These are phyloP conservation scores for Apoderus coryli DNA, from an alignment of 2,888 invertebrate genomes.

Conservation along the genomic window DNA sequence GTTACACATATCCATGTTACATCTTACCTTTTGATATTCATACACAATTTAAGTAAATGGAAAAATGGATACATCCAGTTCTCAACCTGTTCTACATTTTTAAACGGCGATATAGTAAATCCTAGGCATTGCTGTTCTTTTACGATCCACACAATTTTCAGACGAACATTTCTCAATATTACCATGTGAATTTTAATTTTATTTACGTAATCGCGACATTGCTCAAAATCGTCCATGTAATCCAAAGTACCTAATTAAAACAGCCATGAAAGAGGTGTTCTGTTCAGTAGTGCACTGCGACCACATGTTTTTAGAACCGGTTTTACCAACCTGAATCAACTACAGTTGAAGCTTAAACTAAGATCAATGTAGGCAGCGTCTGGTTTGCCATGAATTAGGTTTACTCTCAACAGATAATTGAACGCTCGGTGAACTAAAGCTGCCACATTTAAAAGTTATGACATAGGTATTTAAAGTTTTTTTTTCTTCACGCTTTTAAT, in stretches of 20 bases:
- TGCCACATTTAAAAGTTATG: no score
- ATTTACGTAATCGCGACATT: conserved; percentile 58
- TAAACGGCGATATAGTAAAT: conserved; percentile 60
- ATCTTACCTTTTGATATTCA: conserved; percentile 48
- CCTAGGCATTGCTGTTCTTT: conserved; percentile 78
- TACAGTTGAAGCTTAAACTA: no score
- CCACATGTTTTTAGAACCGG: no score
- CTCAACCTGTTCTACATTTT: conserved; percentile 65
- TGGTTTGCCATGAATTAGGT: no score
- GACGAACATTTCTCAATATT: conserved; percentile 58
- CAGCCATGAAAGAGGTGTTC: no score
- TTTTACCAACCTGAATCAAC: no score
- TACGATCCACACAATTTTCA: conserved; percentile 74
- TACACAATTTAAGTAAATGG: conserved; percentile 49
- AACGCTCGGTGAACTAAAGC: no score
- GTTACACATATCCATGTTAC: not conserved
- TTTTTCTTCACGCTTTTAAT: no score
- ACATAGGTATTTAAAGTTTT: no score
- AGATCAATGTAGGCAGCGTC: no score
- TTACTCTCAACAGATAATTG: no score
- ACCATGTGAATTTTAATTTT: conserved; percentile 62
- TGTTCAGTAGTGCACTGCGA: no score
- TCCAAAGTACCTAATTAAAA: conserved; percentile 41
- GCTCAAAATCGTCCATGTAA: conserved; percentile 68
- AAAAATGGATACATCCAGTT: conserved; percentile 56